Percentiles rank a stretch among this genome's conserved stretches.
phyloP scores from a whole-genome alignment of 2,113 vertebrate genomes.

The Porphyrio hochstetteri region DNA sequence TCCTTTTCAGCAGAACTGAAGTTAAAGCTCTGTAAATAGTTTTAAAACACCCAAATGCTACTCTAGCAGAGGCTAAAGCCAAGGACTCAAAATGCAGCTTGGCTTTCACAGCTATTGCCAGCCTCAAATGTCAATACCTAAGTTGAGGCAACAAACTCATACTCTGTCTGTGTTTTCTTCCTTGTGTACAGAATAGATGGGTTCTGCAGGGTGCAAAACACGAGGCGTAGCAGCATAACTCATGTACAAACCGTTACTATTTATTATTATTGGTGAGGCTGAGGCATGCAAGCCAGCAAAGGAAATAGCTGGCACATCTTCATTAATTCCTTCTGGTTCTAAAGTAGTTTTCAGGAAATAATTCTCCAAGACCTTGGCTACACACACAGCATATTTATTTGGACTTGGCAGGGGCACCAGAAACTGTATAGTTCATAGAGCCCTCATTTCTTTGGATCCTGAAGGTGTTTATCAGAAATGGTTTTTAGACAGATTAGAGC shows the following conservation, averaged over 20 bases:
- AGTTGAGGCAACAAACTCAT: neutral
- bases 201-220: slow-evolving; percentile 32
- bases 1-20: slow-evolving; percentile 4
- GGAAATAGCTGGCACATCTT: slow-evolving; percentile 70
- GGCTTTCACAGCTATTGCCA: neutral
- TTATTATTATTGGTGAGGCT: slow-evolving; percentile 55
- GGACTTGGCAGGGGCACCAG: slow-evolving; percentile 49
- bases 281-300: slow-evolving; percentile 19
- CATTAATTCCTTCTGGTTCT: slow-evolving; percentile 69
- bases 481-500: slow-evolving; percentile 5
- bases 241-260: slow-evolving; percentile 45
- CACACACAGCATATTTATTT: slow-evolving; percentile 44
- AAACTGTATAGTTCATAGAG: slow-evolving; percentile 37
- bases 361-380: slow-evolving; percentile 60
- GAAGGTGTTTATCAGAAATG: slow-evolving; percentile 18
- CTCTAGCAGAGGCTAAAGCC: neutral
- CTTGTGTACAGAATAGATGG: neutral
- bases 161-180: neutral
- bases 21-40: slow-evolving; percentile 3
- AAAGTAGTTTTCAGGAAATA: slow-evolving; percentile 67
- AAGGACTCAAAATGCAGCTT: neutral
- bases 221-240: slow-evolving; percentile 25
- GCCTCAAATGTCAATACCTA: neutral
- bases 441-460: neutral
- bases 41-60: neutral